Conservation (phyloP, 2,888 invertebrate species). For the Thymelicus sylvestris region DNA sequence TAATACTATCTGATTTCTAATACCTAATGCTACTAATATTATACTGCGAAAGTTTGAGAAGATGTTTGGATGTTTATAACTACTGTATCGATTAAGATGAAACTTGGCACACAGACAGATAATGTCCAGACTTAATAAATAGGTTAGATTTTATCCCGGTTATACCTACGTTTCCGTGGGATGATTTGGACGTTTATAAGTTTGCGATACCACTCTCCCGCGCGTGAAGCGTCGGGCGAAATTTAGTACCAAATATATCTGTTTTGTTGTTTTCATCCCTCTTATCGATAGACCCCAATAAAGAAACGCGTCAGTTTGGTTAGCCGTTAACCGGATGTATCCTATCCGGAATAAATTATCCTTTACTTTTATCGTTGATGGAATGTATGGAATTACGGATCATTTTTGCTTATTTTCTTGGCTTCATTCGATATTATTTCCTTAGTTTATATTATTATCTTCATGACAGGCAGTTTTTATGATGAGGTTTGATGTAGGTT, state of each 20-base stretch:
- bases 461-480: slow-evolving; percentile 5
- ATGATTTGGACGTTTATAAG: too few species aligned
- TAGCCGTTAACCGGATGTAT: slow-evolving; percentile 45
- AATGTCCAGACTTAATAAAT: too few species aligned
- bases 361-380: slow-evolving; percentile 46
- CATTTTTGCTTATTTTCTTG: slow-evolving; percentile 15
- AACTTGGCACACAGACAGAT: too few species aligned
- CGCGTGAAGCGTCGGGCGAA: too few species aligned
- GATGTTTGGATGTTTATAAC: too few species aligned
- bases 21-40: too few species aligned
- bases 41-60: too few species aligned
- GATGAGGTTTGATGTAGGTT: background rate
- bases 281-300: slow-evolving; percentile 7
- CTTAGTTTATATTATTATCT: background rate
- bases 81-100: too few species aligned
- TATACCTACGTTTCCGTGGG: too few species aligned
- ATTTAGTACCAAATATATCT: background rate
- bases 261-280: background rate
- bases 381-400: slow-evolving; percentile 52
- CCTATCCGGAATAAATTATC: slow-evolving; percentile 51
- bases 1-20: too few species aligned
- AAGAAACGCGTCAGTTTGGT: slow-evolving; percentile 45
- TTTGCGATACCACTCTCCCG: too few species aligned
- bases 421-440: slow-evolving; percentile 2
- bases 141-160: too few species aligned